phyloP scores from a whole-genome alignment of 35 echinoderm and acorn worm species.

The Patiria miniata region DNA sequence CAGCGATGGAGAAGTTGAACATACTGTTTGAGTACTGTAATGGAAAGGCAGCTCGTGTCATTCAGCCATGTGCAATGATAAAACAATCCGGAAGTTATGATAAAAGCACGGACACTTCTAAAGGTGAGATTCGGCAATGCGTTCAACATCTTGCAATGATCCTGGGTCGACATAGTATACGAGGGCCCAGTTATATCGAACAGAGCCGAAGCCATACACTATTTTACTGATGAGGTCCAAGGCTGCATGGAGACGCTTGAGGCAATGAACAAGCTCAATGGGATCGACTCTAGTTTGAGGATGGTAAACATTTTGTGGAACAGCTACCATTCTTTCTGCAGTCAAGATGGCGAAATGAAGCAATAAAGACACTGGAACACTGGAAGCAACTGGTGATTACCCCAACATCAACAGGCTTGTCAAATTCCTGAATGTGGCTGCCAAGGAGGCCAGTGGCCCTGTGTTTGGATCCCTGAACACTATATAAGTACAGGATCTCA shows the following conservation, averaged over 20 bases:
- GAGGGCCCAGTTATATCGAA: constrained; percentile 54
- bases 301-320: not conserved
- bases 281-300: not conserved
- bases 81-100: not conserved
- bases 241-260: constrained; percentile 14
- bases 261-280: not conserved
- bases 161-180: constrained; percentile 43
- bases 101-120: constrained; percentile 47
- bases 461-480: not conserved
- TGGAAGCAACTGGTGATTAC: not conserved
- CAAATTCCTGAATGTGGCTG: constrained; percentile 20
- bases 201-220: not conserved
- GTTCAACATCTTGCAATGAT: constrained; percentile 9
- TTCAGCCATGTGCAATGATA: constrained; percentile 30
- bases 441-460: constrained; percentile 11
- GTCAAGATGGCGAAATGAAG: constrained; percentile 26
- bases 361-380: not conserved
- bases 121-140: constrained; percentile 47
- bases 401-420: constrained; percentile 23
- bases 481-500: not conserved
- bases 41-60: constrained; percentile 57
- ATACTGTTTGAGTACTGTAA: constrained; percentile 49
- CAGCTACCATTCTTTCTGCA: constrained; percentile 32
- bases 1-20: constrained; percentile 29
- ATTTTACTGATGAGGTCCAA: constrained; percentile 45